Evolutionary conservation across 2,113 vertebrate genomes (phyloP).

Genomic region (Toxotes chatareus): DNA sequence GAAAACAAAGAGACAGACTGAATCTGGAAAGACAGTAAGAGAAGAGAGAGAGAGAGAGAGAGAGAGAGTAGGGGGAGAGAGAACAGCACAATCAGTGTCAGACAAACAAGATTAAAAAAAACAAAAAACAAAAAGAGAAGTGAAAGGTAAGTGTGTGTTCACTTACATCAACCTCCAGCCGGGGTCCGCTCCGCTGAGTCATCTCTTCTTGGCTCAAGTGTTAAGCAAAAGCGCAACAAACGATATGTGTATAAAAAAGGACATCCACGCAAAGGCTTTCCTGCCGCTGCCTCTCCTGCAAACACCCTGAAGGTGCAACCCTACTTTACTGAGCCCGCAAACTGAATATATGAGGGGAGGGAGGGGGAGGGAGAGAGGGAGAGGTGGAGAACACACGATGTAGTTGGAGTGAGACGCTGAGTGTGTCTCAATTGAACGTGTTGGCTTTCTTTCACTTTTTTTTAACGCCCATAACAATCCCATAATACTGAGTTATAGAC

Average conservation of each 20-base stretch:
- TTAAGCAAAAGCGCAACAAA: background rate
- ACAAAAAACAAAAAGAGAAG: background rate
- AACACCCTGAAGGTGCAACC: constrained; percentile 13
- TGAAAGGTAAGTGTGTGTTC: background rate
- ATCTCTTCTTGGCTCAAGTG: background rate
- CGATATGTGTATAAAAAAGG: background rate
- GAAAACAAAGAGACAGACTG: background rate
- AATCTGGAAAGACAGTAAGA: background rate
- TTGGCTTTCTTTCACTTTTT: background rate
- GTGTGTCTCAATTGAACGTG: background rate
- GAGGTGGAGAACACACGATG: background rate
- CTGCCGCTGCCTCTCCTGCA: background rate
- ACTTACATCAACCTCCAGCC: constrained; percentile 45
- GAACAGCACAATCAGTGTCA: background rate
- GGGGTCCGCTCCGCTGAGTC: background rate
- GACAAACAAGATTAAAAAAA: background rate
- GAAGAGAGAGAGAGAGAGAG: background rate
- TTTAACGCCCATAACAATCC: background rate
- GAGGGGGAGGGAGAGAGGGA: background rate
- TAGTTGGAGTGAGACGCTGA: background rate
- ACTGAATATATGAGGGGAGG: background rate
- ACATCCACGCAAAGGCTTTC: background rate
- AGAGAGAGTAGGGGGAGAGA: background rate
- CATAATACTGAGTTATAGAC: background rate
- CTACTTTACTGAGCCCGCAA: background rate